Evolutionary conservation across 35 echinoderm and acorn worm species (phyloP).

Genomic region (Eucidaris tribuloides): DNA sequence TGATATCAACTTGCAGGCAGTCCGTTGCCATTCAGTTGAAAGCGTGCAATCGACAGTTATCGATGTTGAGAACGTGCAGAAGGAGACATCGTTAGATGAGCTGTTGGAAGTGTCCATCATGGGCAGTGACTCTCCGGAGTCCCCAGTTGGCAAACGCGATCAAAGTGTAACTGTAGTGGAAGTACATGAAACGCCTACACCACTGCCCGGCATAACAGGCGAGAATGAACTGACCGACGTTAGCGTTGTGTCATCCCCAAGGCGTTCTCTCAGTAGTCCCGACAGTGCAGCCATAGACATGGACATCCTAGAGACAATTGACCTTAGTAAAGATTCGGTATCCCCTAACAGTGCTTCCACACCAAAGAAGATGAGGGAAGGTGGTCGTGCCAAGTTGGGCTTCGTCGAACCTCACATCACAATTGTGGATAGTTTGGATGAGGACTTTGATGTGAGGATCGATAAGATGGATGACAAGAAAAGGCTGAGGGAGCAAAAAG

Average conservation of each 20-base stretch:
- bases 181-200: conserved; percentile 8
- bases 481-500: conserved; percentile 16
- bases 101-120: conserved; percentile 58
- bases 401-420: neutral
- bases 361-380: neutral
- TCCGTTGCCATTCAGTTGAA: conserved; percentile 72
- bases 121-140: neutral
- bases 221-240: conserved; percentile 35
- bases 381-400: neutral
- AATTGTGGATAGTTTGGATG: neutral
- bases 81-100: conserved; percentile 28
- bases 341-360: neutral
- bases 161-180: conserved; percentile 23
- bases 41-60: conserved; percentile 74
- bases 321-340: neutral
- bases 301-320: conserved; percentile 3
- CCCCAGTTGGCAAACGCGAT: neutral
- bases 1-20: conserved; percentile 74
- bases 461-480: neutral
- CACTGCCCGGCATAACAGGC: conserved; percentile 45
- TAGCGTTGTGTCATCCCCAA: neutral
- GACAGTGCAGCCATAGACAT: neutral
- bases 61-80: conserved; percentile 11
- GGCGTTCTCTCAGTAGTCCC: conserved; percentile 7
- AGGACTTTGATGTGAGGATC: conserved; percentile 5